phyloP scores from a whole-genome alignment of 2,888 invertebrate genomes.

The Beris chalybata region DNA sequence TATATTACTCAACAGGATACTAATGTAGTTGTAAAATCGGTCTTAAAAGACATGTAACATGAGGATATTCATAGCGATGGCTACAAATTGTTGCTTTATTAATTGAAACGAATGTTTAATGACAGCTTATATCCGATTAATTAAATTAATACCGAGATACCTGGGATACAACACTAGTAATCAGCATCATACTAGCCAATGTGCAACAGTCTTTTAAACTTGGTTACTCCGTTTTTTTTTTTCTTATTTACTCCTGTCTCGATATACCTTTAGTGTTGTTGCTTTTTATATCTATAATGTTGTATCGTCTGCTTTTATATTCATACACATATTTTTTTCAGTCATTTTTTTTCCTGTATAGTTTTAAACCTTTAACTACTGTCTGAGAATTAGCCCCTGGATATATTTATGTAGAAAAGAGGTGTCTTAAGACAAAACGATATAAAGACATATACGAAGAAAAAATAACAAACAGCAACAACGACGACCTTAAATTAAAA shows the following conservation, averaged over 20 bases:
- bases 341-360: too few relatives aligned
- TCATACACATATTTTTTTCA: too few relatives aligned
- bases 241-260: too few relatives aligned
- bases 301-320: too few relatives aligned
- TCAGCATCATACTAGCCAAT: constrained; percentile 2
- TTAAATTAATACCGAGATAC: constrained; percentile 35
- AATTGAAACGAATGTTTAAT: constrained; percentile 38
- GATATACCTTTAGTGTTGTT: too few relatives aligned
- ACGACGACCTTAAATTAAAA: too few relatives aligned
- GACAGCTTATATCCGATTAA: constrained; percentile 39
- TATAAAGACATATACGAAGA: too few relatives aligned
- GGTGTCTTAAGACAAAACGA: too few relatives aligned
- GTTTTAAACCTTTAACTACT: background rate
- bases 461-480: too few relatives aligned
- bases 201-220: too few relatives aligned
- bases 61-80: constrained; percentile 8
- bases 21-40: constrained; percentile 28
- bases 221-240: too few relatives aligned
- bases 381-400: constrained; percentile 20
- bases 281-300: too few relatives aligned
- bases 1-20: background rate
- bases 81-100: constrained; percentile 36
- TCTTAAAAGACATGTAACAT: constrained; percentile 19
- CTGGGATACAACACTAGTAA: constrained; percentile 9
- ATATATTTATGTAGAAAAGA: background rate